A percentile compares a stretch with the other conserved stretches of the same genome.
Conservation (phyloP, 1,140 invertebrate species). For the Lordiphosa collinella region DNA sequence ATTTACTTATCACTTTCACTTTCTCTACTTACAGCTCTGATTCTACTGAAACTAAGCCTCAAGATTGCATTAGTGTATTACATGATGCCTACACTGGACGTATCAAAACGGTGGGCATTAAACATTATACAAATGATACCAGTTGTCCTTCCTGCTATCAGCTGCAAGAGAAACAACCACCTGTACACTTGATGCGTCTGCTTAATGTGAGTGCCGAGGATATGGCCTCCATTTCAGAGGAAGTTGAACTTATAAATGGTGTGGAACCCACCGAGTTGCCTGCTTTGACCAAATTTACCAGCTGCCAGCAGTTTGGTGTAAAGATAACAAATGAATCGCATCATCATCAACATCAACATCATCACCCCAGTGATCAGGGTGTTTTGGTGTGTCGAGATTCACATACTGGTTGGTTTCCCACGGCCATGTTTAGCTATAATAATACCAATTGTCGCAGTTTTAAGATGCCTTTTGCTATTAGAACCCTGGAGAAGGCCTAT, state of each 20-base stretch:
- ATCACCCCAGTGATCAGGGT: constrained; percentile 62
- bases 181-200: constrained; percentile 46
- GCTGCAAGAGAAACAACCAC: constrained; percentile 54
- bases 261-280: constrained; percentile 26
- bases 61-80: constrained; percentile 65
- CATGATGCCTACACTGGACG: constrained; percentile 64
- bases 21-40: too few species aligned
- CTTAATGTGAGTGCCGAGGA: constrained; percentile 65
- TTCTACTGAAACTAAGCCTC: not conserved
- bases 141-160: constrained; percentile 57
- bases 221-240: constrained; percentile 64
- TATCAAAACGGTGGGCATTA: constrained; percentile 57
- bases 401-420: constrained; percentile 68
- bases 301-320: constrained; percentile 63
- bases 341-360: not conserved
- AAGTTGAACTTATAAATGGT: constrained; percentile 52
- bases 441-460: constrained; percentile 72
- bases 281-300: constrained; percentile 58
- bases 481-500: constrained; percentile 54
- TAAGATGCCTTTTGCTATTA: constrained; percentile 48
- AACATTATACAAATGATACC: constrained; percentile 13
- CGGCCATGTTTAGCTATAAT: constrained; percentile 61
- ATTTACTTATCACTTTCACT: too few species aligned
- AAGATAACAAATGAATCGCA: constrained; percentile 29
- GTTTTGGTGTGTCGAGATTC: constrained; percentile 64